Evolutionary conservation across 2,888 invertebrate genomes (phyloP).

Genomic region (Tenthredo livida): DNA sequence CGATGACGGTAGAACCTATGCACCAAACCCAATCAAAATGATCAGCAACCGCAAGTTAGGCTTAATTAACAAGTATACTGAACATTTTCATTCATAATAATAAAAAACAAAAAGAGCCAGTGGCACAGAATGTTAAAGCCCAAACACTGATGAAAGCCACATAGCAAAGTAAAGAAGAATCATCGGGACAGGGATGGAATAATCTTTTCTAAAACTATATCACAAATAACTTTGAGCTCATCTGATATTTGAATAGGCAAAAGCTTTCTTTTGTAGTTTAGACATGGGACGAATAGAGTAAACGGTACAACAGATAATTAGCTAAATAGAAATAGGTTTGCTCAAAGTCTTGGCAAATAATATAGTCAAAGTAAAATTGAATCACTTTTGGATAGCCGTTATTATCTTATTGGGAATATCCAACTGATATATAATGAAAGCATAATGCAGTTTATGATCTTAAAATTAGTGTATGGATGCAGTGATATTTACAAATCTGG

Average conservation of each 20-base stretch:
- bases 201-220: not conserved
- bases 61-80: not conserved
- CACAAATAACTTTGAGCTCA: not conserved
- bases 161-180: not conserved
- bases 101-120: not conserved
- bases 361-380: not conserved
- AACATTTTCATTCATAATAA: not conserved
- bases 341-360: not conserved
- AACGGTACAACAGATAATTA: not conserved
- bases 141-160: slow-evolving; percentile 1
- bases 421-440: slow-evolving; percentile 3
- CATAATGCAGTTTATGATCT: slow-evolving; percentile 34
- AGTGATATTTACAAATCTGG: slow-evolving; percentile 17
- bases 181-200: not conserved
- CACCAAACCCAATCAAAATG: slow-evolving; percentile 72
- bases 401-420: not conserved
- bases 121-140: not conserved
- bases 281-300: not conserved
- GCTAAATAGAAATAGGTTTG: not conserved
- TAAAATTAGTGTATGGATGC: slow-evolving; percentile 28
- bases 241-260: not conserved
- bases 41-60: slow-evolving; percentile 40
- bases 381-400: not conserved
- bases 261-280: not conserved
- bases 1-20: slow-evolving; percentile 76